Conservation (phyloP, 2,797 vertebrate genomes). For the Chaenodraco wilsoni region DNA sequence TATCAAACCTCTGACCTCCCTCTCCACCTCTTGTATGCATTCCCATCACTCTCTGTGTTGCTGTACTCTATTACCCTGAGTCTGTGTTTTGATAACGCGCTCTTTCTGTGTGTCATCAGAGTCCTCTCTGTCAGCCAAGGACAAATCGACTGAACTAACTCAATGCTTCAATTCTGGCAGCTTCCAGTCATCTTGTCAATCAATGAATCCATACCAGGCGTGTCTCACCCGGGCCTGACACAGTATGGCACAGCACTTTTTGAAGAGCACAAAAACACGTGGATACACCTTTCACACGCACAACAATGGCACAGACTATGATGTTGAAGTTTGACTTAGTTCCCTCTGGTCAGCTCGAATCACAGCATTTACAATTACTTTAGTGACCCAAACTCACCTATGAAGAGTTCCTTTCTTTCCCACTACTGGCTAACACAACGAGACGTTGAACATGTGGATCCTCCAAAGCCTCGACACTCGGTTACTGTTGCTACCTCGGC, state of each 20-base stretch:
- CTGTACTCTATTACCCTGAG: slow-evolving; percentile 53
- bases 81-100: slow-evolving; percentile 69
- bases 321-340: slow-evolving; percentile 13
- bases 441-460: background rate
- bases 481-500: background rate
- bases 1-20: slow-evolving; percentile 31
- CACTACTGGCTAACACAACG: background rate
- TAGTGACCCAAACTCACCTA: background rate
- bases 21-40: slow-evolving; percentile 9
- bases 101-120: slow-evolving; percentile 74
- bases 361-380: background rate
- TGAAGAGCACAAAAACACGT: slow-evolving; percentile 53
- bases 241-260: slow-evolving; percentile 71
- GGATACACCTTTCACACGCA: slow-evolving; percentile 29
- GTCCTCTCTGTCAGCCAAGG: slow-evolving; percentile 76
- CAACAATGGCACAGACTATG: slow-evolving; percentile 13
- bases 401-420: background rate
- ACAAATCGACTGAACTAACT: slow-evolving; percentile 74
- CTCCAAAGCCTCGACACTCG: background rate
- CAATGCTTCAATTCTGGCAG: slow-evolving; percentile 71
- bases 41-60: slow-evolving; percentile 31
- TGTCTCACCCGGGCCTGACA: slow-evolving; percentile 57
- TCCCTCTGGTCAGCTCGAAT: background rate
- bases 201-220: slow-evolving; percentile 79
- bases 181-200: slow-evolving; percentile 79